phyloP scores from a whole-genome alignment of 2,888 invertebrate genomes.

The Exocentrus adspersus region DNA sequence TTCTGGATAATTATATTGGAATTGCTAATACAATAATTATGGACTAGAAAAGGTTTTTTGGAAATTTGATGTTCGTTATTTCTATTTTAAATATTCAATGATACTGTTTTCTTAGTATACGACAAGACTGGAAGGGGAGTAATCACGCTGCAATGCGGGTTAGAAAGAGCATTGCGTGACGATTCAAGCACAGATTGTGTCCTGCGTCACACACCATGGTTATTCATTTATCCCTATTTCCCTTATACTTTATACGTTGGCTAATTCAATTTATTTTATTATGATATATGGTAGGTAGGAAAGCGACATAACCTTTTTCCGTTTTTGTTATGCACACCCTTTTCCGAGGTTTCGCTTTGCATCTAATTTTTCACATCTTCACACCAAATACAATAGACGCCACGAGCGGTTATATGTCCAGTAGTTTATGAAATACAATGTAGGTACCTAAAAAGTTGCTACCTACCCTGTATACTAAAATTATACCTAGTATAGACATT shows the following conservation, averaged over 20 bases:
- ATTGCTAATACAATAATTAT: too few relatives aligned
- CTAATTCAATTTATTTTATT: constrained; percentile 23
- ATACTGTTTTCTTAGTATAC: constrained; percentile 28
- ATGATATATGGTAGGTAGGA: background rate
- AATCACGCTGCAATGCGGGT: constrained; percentile 55
- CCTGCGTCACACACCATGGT: constrained; percentile 50
- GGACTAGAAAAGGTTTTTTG: too few relatives aligned
- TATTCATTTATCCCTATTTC: constrained; percentile 38
- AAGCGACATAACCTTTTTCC: background rate
- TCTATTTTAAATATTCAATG: too few relatives aligned
- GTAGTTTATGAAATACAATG: too few relatives aligned
- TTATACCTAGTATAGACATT: too few relatives aligned
- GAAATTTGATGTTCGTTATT: too few relatives aligned
- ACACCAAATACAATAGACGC: too few relatives aligned
- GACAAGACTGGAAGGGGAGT: constrained; percentile 45
- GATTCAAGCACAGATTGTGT: constrained; percentile 48
- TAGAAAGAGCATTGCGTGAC: constrained; percentile 51
- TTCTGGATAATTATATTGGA: too few relatives aligned
- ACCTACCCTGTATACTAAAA: too few relatives aligned
- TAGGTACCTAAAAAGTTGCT: too few relatives aligned
- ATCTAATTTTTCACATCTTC: background rate
- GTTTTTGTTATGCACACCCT: background rate
- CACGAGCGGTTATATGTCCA: too few relatives aligned
- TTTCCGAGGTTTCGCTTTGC: background rate
- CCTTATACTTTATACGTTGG: background rate